Percentiles rank a stretch among this genome's conserved stretches.
phyloP scores from a whole-genome alignment of 2,888 invertebrate genomes.

The Ophioninae sp. region DNA sequence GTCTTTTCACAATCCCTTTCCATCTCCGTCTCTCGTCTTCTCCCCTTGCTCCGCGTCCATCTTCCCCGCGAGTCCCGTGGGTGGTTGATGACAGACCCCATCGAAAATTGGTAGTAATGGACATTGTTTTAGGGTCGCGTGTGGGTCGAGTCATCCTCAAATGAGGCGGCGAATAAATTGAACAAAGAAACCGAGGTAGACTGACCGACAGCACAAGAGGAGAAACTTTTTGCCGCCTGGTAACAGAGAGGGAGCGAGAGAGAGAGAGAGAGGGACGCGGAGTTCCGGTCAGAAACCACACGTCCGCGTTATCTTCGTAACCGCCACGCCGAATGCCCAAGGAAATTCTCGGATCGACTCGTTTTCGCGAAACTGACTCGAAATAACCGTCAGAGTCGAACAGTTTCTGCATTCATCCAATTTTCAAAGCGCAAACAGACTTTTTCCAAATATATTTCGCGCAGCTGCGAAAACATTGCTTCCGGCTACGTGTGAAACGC shows the following conservation, averaged over 20 bases:
- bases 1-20: conserved; percentile 17
- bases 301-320: not conserved
- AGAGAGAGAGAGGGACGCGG: not conserved
- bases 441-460: too few relatives aligned
- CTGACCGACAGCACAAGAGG: conserved; percentile 17
- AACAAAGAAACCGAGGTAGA: conserved; percentile 56
- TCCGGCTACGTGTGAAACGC: too few relatives aligned
- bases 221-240: conserved; percentile 53
- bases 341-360: too few relatives aligned
- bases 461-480: too few relatives aligned
- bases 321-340: not conserved
- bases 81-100: conserved; percentile 73
- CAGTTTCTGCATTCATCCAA: too few relatives aligned
- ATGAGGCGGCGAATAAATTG: conserved; percentile 62
- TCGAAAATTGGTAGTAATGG: conserved; percentile 74
- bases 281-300: conserved; percentile 34
- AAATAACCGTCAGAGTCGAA: too few relatives aligned
- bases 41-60: conserved; percentile 32
- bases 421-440: too few relatives aligned
- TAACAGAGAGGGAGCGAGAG: conserved; percentile 38
- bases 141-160: conserved; percentile 69
- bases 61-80: conserved; percentile 64
- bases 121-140: conserved; percentile 71
- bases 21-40: conserved; percentile 18
- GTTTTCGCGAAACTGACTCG: too few relatives aligned